Conservation (phyloP, 2,888 invertebrate genomes). For the Drosophila infuscata region DNA sequence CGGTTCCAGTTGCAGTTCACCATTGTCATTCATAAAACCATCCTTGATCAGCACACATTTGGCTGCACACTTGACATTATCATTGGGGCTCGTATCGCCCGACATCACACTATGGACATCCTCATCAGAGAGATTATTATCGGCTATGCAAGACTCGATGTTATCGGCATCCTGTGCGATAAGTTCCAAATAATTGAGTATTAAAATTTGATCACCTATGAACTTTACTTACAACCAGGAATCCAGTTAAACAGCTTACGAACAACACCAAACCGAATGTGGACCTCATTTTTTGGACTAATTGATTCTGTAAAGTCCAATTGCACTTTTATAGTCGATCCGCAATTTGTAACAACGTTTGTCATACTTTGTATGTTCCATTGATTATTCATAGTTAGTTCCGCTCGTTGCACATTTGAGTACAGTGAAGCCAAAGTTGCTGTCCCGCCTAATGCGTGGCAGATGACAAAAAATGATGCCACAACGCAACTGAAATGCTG, state of each 20-base stretch:
- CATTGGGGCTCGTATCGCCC: slow-evolving; percentile 51
- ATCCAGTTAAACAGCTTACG: slow-evolving; percentile 44
- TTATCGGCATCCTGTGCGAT: slow-evolving; percentile 10
- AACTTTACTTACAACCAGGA: slow-evolving; percentile 35
- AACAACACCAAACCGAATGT: slow-evolving; percentile 46
- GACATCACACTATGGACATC: slow-evolving; percentile 42
- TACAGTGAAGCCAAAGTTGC: not conserved
- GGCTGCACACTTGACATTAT: slow-evolving; percentile 58
- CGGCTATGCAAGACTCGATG: slow-evolving; percentile 38
- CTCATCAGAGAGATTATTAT: slow-evolving; percentile 44
- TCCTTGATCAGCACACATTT: slow-evolving; percentile 51
- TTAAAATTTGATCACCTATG: not conserved
- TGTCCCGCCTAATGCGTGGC: not conserved
- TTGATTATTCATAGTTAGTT: not conserved
- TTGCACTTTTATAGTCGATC: slow-evolving; percentile 44
- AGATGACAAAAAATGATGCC: not conserved
- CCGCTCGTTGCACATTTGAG: slow-evolving; percentile 25
- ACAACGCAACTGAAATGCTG: not conserved
- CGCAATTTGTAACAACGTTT: not conserved
- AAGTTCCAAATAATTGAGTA: not conserved
- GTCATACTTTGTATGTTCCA: not conserved
- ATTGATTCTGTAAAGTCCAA: slow-evolving; percentile 6
- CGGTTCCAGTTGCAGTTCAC: slow-evolving; percentile 26
- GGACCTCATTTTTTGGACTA: slow-evolving; percentile 52
- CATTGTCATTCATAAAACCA: slow-evolving; percentile 51